Evolutionary conservation across 2,797 vertebrate genomes (phyloP).

Genomic region (Heliangelus exortis): DNA sequence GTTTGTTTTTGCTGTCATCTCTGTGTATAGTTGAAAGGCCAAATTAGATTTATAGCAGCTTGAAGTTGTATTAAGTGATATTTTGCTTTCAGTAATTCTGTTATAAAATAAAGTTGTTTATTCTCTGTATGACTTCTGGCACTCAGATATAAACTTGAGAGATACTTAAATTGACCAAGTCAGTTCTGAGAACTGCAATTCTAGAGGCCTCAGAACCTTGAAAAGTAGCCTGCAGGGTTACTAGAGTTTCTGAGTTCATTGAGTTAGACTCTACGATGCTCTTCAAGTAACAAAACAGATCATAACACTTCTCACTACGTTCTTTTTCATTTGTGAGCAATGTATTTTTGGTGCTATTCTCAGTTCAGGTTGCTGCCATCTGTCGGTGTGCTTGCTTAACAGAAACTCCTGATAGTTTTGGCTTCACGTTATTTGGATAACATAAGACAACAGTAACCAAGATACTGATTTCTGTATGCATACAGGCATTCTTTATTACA

Average conservation of each 20-base stretch:
- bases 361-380: constrained; percentile 18
- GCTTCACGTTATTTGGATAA: background rate
- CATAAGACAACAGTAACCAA: background rate
- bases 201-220: background rate
- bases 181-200: background rate
- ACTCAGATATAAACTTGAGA: background rate
- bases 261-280: background rate
- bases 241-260: background rate
- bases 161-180: background rate
- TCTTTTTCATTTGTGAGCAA: background rate
- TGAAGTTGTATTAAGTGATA: constrained; percentile 85
- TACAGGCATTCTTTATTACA: background rate
- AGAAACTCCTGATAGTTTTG: background rate
- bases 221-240: background rate
- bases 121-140: constrained; percentile 74
- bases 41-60: constrained; percentile 83
- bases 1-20: constrained; percentile 61
- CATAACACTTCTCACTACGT: background rate
- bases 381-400: background rate
- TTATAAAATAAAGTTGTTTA: constrained; percentile 87
- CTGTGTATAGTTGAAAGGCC: constrained; percentile 80
- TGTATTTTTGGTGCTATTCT: constrained; percentile 22
- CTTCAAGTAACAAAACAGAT: background rate
- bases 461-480: background rate
- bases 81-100: constrained; percentile 85